These are phyloP conservation scores for Monopis laevigella DNA, from an alignment of 2,888 invertebrate genomes.

Conservation along the genomic window DNA sequence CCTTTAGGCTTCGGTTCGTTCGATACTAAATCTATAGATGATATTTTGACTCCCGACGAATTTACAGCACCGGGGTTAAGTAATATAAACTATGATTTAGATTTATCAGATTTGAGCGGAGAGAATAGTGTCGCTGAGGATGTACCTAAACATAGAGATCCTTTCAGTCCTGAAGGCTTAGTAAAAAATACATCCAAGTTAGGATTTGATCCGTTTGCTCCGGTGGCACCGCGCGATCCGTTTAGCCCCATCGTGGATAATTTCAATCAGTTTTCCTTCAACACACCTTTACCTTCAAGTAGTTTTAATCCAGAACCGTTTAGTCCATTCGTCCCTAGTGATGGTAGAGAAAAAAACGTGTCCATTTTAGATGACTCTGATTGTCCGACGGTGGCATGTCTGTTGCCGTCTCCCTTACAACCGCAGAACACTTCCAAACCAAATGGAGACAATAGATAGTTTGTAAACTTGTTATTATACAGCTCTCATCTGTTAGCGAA, in stretches of 20 bases:
- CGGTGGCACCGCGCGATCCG: conserved; percentile 31
- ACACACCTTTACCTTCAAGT: not conserved
- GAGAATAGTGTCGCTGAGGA: conserved; percentile 76
- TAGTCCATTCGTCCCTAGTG: conserved; percentile 13
- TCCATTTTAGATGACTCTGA: conserved; percentile 44
- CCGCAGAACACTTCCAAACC: conserved; percentile 46
- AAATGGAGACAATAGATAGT: too few relatives aligned
- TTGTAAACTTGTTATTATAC: too few relatives aligned
- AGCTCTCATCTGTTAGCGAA: too few relatives aligned
- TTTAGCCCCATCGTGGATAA: conserved; percentile 17
- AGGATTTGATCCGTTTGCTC: conserved; percentile 23
- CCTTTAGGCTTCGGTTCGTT: conserved; percentile 65
- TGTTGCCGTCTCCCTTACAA: conserved; percentile 68
- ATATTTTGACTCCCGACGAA: conserved; percentile 70
- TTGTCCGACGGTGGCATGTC: conserved; percentile 51
- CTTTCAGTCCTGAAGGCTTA: conserved; percentile 63
- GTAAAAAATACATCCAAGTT: conserved; percentile 33
- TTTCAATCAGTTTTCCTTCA: not conserved
- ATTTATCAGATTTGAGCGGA: conserved; percentile 77
- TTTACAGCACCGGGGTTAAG: conserved; percentile 68
- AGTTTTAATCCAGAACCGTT: conserved; percentile 22
- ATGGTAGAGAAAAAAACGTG: not conserved
- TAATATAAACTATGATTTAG: conserved; percentile 80
- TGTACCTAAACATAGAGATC: conserved; percentile 54
- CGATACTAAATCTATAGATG: conserved; percentile 68